Base-by-base conservation (phyloP, 2,888 invertebrate species). In the Corythucha ciliata region DNA sequence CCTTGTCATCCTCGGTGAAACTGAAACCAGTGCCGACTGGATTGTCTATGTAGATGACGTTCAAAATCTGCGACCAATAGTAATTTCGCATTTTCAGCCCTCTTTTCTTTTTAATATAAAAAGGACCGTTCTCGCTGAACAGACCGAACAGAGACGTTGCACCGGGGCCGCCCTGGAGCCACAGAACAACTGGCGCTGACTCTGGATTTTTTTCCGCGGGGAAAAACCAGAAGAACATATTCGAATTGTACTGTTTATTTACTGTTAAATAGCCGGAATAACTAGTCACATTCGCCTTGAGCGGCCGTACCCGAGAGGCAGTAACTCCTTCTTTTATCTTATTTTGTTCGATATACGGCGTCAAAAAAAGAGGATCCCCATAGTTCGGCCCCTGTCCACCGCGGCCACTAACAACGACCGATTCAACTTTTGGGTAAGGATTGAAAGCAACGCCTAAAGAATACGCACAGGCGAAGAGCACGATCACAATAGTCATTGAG, bases 1-100 rank as follows among this genome's bases (percentile, higher is more conserved):
- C 91, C 49, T 68, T 74, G 18, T 81, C 78, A 49, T 76, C 69
- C 1, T 80, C 76, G 0, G 92, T 90, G 63, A 90, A 92, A 69
- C 92, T 92, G 65, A 83, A 94, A 0, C 93, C 93, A 2, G 90
- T 84, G 2, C 91, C 90, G 1, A 88, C 93, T 0, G 93, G 93
- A 68, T 90, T 93, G 67, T 94, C 93, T 50, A 94, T 83, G 66
- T 87, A 94, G 48, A 94, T 75, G 34, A 93, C 69, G 60, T 83
- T 80, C 66, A 87, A 86, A 8, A 78, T 78, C 33, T 76, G 69
- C 49, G 79, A 81, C 93, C 93, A 94, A 8, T 83, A 78, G 61
- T 81, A 82, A 61, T 83, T 76, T 32, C 89, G 75, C 56, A 77
- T 69, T 59, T 73, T 70, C 46, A 82, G 68, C 83, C 53, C 56